Base-by-base conservation (phyloP, 2,113 vertebrate species). In the Rhea pennata region DNA sequence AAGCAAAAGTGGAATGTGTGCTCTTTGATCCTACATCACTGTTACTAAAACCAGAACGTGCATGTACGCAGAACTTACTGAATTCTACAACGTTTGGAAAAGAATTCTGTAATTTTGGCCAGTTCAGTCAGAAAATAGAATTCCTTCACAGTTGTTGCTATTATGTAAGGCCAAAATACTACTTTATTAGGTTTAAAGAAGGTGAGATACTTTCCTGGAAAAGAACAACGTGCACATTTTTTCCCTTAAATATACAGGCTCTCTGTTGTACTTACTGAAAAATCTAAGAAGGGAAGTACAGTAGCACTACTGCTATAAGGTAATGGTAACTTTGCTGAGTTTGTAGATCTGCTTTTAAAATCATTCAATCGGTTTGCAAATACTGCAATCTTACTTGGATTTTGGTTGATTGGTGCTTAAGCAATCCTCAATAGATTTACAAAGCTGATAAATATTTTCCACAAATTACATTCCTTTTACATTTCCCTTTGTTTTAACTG, bases 401-500 rank as follows among this genome's bases (percentile, higher is more conserved):
- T 95, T 92, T 86, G 92, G 89, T 70, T 75, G 90, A 92, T 90
- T 74, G 27, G 16, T 80, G 58, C 75, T 87, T 84, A 81, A 95
- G 89, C 66, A 93, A 81, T 88, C 72, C 90, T 97, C 87, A 74
- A 19, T 46, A 85, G 87, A 95, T 74, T 56, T 56, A 67, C 76
- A 87, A 94, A 94, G 89, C 17, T 94, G 75, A 84, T 72, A 81
- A 80, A 61, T 66, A 54, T 78, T 83, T 88, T 22, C 40, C 29
- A 50, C 72, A 86, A 50, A 65, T 93, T 92, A n/a, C 82, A 40
- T 90, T 88, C 73, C 29, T 10, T 58, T 61, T 96, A 84, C 75
- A 29, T 84, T 87, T 87, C 74, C 80, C 80, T 94, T 70, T 66
- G 74, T 92, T 95, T 93, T 96, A 93, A 97, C 95, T 84, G 83